A percentile compares a stretch with the other conserved stretches of the same genome.
These are phyloP conservation scores for Itoplectis maculator DNA, from an alignment of 2,888 invertebrate genomes.

Conservation along the genomic window DNA sequence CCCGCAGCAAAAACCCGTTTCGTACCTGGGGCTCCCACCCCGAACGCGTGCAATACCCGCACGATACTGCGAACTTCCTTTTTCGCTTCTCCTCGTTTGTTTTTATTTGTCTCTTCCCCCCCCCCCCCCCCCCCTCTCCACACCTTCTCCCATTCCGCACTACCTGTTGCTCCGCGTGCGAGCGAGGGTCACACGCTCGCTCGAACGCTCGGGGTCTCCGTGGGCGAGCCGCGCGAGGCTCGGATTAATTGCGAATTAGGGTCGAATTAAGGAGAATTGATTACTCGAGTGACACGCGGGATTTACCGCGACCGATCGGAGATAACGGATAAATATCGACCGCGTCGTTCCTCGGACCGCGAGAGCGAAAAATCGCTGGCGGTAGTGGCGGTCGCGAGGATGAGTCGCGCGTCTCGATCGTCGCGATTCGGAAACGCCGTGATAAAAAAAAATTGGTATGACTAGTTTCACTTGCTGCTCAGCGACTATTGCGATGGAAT, in stretches of 20 bases:
- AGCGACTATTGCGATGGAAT: neutral
- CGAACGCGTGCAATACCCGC: slow-evolving; percentile 38
- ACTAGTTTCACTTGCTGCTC: slow-evolving; percentile 18
- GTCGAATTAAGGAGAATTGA: slow-evolving; percentile 66
- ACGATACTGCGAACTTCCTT: slow-evolving; percentile 17
- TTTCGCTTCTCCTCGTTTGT: slow-evolving; percentile 20
- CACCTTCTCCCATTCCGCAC: slow-evolving; percentile 43
- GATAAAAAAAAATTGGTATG: neutral
- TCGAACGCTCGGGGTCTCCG: slow-evolving; percentile 21
- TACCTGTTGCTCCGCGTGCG: slow-evolving; percentile 59
- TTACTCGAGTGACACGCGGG: slow-evolving; percentile 58
- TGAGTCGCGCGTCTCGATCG: too few relatives aligned
- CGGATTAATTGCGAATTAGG: slow-evolving; percentile 68
- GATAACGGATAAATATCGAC: slow-evolving; percentile 55
- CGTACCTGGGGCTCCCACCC: slow-evolving; percentile 45
- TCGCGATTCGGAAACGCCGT: slow-evolving; percentile 22
- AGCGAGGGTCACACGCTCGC: slow-evolving; percentile 64
- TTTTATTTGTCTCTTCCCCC: slow-evolving; percentile 23
- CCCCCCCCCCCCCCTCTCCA: too few relatives aligned
- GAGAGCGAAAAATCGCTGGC: too few relatives aligned
- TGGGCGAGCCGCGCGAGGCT: slow-evolving; percentile 51
- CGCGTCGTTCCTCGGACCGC: slow-evolving; percentile 12
- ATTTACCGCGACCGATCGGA: slow-evolving; percentile 57
- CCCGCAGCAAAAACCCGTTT: slow-evolving; percentile 61
- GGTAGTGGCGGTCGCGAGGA: too few relatives aligned